A percentile compares a stretch with the other conserved stretches of the same genome.
Conservation (phyloP, 2,113 vertebrate species). For the Gnathonemus longibarbis region DNA sequence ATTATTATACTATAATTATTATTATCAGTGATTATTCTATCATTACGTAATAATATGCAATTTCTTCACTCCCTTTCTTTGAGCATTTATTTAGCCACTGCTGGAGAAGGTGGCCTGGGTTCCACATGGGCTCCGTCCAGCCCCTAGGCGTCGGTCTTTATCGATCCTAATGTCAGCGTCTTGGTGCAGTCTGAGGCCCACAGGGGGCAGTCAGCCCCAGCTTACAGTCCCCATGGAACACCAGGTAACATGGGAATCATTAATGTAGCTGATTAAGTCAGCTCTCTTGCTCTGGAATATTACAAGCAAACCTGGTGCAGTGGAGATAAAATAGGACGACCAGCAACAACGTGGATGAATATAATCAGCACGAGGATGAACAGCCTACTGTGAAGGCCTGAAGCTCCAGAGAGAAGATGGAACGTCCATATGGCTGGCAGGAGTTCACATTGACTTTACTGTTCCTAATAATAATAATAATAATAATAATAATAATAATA, state of each 20-base stretch:
- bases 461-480: background rate
- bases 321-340: background rate
- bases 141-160: background rate
- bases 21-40: background rate
- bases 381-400: background rate
- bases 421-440: background rate
- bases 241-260: background rate
- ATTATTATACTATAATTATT: background rate
- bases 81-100: background rate
- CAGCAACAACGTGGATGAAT: background rate
- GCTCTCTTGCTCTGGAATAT: background rate
- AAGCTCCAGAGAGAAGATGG: background rate
- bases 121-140: background rate
- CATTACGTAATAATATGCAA: background rate
- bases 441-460: background rate
- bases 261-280: background rate
- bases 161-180: background rate
- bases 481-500: background rate
- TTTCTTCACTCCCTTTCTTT: background rate
- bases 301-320: background rate
- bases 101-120: background rate
- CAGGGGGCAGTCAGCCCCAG: background rate
- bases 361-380: background rate
- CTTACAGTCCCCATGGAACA: background rate
- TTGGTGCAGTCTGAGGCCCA: background rate